Conservation (phyloP, 2,797 vertebrate genomes). For the Labroides dimidiatus region DNA sequence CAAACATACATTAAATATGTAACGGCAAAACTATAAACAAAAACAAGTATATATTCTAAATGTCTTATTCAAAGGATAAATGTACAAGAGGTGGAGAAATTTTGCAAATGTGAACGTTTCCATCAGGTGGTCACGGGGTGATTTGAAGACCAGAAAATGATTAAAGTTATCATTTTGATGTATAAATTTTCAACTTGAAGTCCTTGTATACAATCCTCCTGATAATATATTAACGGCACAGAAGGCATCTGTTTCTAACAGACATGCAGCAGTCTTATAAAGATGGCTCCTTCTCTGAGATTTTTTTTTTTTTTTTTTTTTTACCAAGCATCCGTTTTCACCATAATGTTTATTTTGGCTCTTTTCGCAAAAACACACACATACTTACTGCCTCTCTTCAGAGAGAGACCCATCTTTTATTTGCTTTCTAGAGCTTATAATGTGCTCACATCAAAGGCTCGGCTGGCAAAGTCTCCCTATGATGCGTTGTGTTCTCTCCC, state of each 20-base stretch:
- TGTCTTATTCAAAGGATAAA: too few relatives aligned
- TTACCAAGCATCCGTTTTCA: constrained; percentile 31
- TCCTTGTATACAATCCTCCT: background rate
- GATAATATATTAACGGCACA: background rate
- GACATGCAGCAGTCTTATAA: background rate
- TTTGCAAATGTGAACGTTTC: too few relatives aligned
- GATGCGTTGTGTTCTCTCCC: constrained; percentile 67
- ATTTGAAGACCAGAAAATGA: too few relatives aligned
- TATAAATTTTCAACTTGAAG: too few relatives aligned
- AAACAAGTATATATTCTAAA: too few relatives aligned
- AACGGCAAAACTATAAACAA: too few relatives aligned
- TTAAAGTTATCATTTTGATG: too few relatives aligned
- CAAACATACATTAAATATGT: too few relatives aligned
- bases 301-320: constrained; percentile 3
- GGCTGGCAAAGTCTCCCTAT: constrained; percentile 65
- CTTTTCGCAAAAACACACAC: constrained; percentile 29
- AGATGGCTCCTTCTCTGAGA: constrained; percentile 28
- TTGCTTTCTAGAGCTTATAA: constrained; percentile 60
- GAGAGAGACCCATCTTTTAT: constrained; percentile 40
- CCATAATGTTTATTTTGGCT: constrained; percentile 37
- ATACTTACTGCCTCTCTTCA: constrained; percentile 29
- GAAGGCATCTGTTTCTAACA: background rate
- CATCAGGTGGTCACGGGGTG: too few relatives aligned
- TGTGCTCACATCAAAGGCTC: constrained; percentile 78
- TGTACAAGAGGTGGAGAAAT: too few relatives aligned